Evolutionary conservation across 2,888 invertebrate species (phyloP), one percentile per base, ranked within the genome.

Genomic region (Drosophila macrospina): DNA sequence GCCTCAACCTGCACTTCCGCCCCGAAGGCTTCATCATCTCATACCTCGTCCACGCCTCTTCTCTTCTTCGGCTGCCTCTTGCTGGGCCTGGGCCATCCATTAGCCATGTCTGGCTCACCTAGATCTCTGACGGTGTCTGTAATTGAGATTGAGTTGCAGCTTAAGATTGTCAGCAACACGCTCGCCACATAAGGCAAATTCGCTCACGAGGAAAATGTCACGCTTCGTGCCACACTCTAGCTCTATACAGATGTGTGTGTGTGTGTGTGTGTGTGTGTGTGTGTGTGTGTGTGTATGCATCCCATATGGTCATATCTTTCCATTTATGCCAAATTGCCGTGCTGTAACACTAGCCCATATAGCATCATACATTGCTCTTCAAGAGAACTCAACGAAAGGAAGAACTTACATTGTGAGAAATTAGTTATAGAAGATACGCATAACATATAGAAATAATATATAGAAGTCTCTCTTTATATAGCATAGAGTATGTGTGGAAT

Each of bases 131-230:
- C 47, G 68, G 42, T 68, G 69, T 62, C 48, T 48, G 66, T 65
- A 67, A 50, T 48, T 55, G 66, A 67, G 66, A 69, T 71, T 71
- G 55, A 54, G 56, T 51, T 54, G 42, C 34, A 59, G 65, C 65
- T 57, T 60, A 36, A 67, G 70, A 47, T 70, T 64, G 71, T 54
- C 65, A 50, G 54, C 50, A 34, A 41, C 69, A 44, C 36, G 45
- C 28, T 61, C 63, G 45, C 61, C 13, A 41, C 57, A 55, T 51
- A 56, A 47, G 72, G 74, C 30, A 41, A 61, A 77, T 59, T 67
- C 51, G 68, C 73, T 77, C 62, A 72, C 59, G 74, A 56, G 56
- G 57, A 74, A 74, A 74, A 56, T 73, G 74, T 75, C 60, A 78
- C 74, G 74, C 78, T 78, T 73, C 50, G 77, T 66, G 64, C 8